Percentiles rank a stretch among this genome's conserved stretches.
Conservation (phyloP, 2,113 vertebrate species). For the Chitala chitala region DNA sequence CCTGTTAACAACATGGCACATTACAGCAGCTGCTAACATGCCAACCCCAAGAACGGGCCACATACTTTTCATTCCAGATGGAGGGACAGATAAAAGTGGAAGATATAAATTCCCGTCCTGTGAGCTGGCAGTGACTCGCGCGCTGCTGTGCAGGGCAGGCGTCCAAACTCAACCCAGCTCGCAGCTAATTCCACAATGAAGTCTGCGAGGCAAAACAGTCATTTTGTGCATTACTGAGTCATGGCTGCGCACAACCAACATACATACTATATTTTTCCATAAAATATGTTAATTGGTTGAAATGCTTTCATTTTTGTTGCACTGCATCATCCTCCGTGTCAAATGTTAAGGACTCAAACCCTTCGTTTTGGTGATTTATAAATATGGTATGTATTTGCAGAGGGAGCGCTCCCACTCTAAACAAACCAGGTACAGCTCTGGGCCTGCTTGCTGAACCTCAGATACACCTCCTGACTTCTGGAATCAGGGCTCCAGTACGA, state of each 20-base stretch:
- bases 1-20: too few relatives aligned
- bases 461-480: neutral
- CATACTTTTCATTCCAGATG: too few relatives aligned
- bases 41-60: neutral
- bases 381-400: too few relatives aligned
- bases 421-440: too few relatives aligned
- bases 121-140: neutral
- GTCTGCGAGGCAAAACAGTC: too few relatives aligned
- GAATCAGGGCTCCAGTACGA: neutral
- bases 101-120: neutral
- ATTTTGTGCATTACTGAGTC: neutral
- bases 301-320: neutral
- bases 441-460: too few relatives aligned
- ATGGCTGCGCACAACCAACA: neutral
- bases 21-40: too few relatives aligned
- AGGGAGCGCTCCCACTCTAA: too few relatives aligned
- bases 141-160: neutral
- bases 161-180: neutral
- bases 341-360: neutral
- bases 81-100: neutral
- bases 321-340: neutral
- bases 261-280: neutral
- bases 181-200: too few relatives aligned
- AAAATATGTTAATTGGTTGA: neutral
- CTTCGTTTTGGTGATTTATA: neutral